These are phyloP conservation scores for Ophonus ardosiacus DNA, from an alignment of 2,888 invertebrate species.

Conservation along the genomic window DNA sequence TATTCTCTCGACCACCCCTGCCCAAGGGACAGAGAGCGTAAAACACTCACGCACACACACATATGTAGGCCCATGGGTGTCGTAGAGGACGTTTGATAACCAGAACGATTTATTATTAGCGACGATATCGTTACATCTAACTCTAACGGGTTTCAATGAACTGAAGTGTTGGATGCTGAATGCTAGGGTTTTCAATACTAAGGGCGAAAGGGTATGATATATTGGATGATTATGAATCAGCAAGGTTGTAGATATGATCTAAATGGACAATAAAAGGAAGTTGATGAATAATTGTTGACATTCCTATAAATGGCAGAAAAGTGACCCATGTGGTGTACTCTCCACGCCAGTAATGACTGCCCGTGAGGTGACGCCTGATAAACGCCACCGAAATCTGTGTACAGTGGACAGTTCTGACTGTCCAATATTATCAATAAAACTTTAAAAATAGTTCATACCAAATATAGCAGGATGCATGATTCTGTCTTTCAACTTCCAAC, in stretches of 20 bases:
- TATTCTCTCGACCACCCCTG: slow-evolving; percentile 67
- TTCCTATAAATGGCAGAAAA: not conserved
- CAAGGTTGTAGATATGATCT: slow-evolving; percentile 30
- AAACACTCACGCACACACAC: slow-evolving; percentile 38
- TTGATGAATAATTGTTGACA: not conserved
- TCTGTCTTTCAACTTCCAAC: too few relatives aligned
- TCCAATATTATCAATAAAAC: too few relatives aligned
- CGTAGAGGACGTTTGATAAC: slow-evolving; percentile 53
- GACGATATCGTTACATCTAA: slow-evolving; percentile 55
- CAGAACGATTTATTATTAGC: slow-evolving; percentile 60
- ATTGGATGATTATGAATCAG: not conserved
- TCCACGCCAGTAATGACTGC: too few relatives aligned
- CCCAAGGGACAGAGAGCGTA: slow-evolving; percentile 66
- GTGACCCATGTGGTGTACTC: too few relatives aligned
- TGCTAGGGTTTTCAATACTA: not conserved
- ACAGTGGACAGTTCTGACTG: too few relatives aligned
- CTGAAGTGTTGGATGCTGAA: slow-evolving; percentile 16
- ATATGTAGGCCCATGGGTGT: slow-evolving; percentile 38
- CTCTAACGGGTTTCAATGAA: slow-evolving; percentile 44
- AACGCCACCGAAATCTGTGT: too few relatives aligned
- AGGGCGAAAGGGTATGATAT: slow-evolving; percentile 18
- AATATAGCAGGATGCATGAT: too few relatives aligned
- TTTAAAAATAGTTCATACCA: too few relatives aligned
- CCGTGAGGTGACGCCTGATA: too few relatives aligned
- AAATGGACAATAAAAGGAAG: not conserved